A percentile compares a stretch with the other conserved stretches of the same genome.
phyloP scores from a whole-genome alignment of 2,113 vertebrate genomes.

The Hippocampus guttulatus region DNA sequence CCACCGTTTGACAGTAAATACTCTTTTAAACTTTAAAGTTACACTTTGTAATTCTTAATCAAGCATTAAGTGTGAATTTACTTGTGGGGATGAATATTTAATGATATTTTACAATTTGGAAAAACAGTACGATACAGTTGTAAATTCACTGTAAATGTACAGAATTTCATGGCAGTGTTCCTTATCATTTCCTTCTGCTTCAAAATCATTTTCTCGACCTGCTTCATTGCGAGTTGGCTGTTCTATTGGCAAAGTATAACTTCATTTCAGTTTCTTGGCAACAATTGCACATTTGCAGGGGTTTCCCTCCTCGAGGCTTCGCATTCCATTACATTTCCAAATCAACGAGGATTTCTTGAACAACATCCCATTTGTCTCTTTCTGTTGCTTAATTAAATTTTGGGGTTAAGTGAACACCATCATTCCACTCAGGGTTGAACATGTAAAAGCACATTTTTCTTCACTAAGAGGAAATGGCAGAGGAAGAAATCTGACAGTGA shows the following conservation, averaged over 20 bases:
- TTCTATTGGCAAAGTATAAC: not conserved
- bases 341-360: not conserved
- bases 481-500: conserved; percentile 39
- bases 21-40: too few species aligned
- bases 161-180: too few species aligned
- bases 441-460: conserved; percentile 1
- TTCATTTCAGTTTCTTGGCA: not conserved
- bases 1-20: too few species aligned
- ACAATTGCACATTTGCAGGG: not conserved
- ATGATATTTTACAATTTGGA: too few species aligned
- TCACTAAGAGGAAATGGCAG: conserved; percentile 6
- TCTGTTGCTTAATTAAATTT: not conserved
- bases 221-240: not conserved
- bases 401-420: not conserved
- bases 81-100: too few species aligned
- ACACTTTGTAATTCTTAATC: too few species aligned
- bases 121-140: too few species aligned
- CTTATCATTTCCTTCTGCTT: too few species aligned
- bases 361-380: not conserved
- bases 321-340: not conserved
- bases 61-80: too few species aligned
- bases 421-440: not conserved
- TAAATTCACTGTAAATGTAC: too few species aligned
- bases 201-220: too few species aligned
- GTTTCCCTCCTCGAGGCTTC: not conserved